Base-by-base conservation (phyloP, 2,113 vertebrate genomes). In the Polyodon spathula region DNA sequence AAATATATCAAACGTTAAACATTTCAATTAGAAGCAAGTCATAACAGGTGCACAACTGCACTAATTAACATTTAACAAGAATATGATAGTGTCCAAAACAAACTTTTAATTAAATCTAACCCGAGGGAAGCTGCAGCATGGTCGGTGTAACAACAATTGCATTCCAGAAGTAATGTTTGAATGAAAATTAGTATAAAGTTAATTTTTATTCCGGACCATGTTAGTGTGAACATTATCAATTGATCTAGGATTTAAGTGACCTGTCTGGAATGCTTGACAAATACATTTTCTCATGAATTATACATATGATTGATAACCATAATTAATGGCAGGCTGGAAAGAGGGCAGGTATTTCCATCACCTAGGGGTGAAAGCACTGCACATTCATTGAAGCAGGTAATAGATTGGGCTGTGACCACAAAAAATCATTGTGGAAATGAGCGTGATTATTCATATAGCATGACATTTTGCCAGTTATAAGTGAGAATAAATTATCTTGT, bases 371-470 rank as follows among this genome's bases (percentile, higher is more conserved):
- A 81, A 76, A 79, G 73, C 72, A 57, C 75, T 79, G 77, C 79
- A 85, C 76, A 76, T 87, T 92, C 89, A 89, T 71, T 88, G 85
- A 86, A 89, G 85, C 90, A 88, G 76, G 84, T 91, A 89, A 89
- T 88, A 83, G 82, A 78, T 73, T 80, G 73, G 81, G 67, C 79
- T 71, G 63, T 63, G 73, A 80, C 81, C 80, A 84, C 79, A 83
- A 53, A 58, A 79, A 77, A 73, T 67, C 78, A 75, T 82, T 80
- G 83, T 78, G 81, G 80, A 78, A 83, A 84, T 71, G 69, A 68
- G 67, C 72, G 78, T 73, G 84, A 78, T 77, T 81, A 81, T 80
- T 85, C 82, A 79, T 81, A 84, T 71, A 73, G 74, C 72, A 73
- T 65, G 62, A 73, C 68, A 65, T 59, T 66, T 66, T 54, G 27